Conservation (phyloP, 1,140 invertebrate species). For the Cardiocondyla obscurior region DNA sequence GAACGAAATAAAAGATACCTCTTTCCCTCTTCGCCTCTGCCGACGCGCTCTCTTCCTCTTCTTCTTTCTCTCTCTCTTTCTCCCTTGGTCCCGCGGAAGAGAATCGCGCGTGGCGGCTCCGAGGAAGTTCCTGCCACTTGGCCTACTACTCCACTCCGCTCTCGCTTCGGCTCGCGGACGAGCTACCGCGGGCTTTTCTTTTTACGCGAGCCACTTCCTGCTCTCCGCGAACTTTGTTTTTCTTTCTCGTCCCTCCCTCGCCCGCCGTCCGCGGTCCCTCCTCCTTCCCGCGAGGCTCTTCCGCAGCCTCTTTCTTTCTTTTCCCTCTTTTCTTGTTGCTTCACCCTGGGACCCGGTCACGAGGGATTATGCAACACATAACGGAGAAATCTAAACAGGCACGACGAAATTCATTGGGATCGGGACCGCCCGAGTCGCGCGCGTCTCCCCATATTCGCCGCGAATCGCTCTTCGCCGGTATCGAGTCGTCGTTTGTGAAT, state of each 20-base stretch:
- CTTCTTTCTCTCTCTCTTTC: background rate
- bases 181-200: constrained; percentile 76
- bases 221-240: constrained; percentile 77
- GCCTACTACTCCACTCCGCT: constrained; percentile 81
- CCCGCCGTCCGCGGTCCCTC: constrained; percentile 11
- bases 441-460: background rate
- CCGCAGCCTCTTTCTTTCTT: constrained; percentile 51
- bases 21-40: constrained; percentile 24
- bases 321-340: constrained; percentile 66
- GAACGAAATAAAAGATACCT: constrained; percentile 75
- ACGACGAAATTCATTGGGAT: constrained; percentile 52
- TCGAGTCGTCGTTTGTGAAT: too few species aligned
- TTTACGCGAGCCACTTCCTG: constrained; percentile 78
- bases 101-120: constrained; percentile 56
- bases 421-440: background rate
- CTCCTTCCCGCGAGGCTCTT: constrained; percentile 47
- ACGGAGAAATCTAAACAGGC: constrained; percentile 71
- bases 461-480: too few species aligned
- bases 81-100: constrained; percentile 43
- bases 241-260: constrained; percentile 71
- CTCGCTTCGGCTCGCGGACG: constrained; percentile 75
- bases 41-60: background rate
- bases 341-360: constrained; percentile 41
- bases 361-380: constrained; percentile 70
- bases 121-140: constrained; percentile 79